Evolutionary conservation across 2,113 vertebrate genomes (phyloP).

Genomic region (Psittacara wagleri): DNA sequence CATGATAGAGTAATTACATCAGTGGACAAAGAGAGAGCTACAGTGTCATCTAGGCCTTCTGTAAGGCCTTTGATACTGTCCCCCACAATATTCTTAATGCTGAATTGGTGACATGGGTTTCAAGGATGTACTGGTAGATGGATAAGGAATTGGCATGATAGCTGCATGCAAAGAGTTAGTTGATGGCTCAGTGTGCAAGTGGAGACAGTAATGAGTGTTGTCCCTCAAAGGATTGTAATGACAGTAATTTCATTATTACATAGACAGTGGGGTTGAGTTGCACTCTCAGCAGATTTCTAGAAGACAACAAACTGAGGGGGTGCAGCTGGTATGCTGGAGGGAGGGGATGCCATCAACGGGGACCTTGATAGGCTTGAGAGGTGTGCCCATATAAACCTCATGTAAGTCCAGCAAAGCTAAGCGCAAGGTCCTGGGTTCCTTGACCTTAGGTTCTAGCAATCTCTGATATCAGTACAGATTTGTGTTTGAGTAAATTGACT

Average conservation of each 20-base stretch:
- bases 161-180: background rate
- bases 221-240: accelerated
- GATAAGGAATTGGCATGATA: background rate
- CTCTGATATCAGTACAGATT: background rate
- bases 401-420: background rate
- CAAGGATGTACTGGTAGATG: background rate
- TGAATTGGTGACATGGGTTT: background rate
- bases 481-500: background rate
- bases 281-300: background rate
- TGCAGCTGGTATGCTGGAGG: background rate
- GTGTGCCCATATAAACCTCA: accelerated
- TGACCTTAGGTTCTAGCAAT: accelerated
- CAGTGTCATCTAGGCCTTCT: background rate
- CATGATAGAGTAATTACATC: accelerated
- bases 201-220: background rate
- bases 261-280: background rate
- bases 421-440: background rate
- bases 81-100: background rate
- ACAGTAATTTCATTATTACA: background rate
- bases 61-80: background rate
- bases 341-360: background rate
- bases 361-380: background rate
- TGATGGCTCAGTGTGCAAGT: background rate
- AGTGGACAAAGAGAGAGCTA: background rate
- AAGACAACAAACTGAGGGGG: background rate